Conservation (phyloP, 2,113 vertebrate genomes). For the Grammatotria lemairii region DNA sequence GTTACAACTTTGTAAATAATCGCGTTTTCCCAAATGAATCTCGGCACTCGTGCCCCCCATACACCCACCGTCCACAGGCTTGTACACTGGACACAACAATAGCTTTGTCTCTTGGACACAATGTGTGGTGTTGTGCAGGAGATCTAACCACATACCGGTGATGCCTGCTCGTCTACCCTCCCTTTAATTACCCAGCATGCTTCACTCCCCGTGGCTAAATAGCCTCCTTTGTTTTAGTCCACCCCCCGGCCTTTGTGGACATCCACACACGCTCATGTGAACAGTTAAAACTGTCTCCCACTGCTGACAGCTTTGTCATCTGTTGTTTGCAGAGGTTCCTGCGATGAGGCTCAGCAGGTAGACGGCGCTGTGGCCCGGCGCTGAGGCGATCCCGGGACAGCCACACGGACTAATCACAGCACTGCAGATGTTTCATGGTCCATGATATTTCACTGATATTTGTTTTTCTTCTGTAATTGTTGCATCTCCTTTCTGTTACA, state of each 20-base stretch:
- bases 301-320: background rate
- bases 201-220: constrained; percentile 26
- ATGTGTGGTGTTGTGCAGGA: constrained; percentile 49
- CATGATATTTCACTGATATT: background rate
- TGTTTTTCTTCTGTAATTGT: background rate
- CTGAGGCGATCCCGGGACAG: background rate
- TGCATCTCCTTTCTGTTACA: background rate
- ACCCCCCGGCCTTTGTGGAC: constrained; percentile 32
- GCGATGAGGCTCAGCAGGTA: background rate
- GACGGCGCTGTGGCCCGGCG: background rate
- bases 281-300: background rate
- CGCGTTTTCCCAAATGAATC: background rate
- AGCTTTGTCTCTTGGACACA: constrained; percentile 50
- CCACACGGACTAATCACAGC: background rate
- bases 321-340: constrained; percentile 52
- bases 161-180: constrained; percentile 29
- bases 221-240: constrained; percentile 33
- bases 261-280: background rate
- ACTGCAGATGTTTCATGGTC: background rate
- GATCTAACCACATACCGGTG: constrained; percentile 20
- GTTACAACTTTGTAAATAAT: background rate
- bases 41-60: background rate
- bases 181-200: constrained; percentile 60
- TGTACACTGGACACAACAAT: constrained; percentile 33
- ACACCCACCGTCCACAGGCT: constrained; percentile 7